Percentiles rank a stretch among this genome's conserved stretches.
These are phyloP conservation scores for Pollenia griseotomentosa DNA, from an alignment of 2,888 invertebrate genomes.

Conservation along the genomic window DNA sequence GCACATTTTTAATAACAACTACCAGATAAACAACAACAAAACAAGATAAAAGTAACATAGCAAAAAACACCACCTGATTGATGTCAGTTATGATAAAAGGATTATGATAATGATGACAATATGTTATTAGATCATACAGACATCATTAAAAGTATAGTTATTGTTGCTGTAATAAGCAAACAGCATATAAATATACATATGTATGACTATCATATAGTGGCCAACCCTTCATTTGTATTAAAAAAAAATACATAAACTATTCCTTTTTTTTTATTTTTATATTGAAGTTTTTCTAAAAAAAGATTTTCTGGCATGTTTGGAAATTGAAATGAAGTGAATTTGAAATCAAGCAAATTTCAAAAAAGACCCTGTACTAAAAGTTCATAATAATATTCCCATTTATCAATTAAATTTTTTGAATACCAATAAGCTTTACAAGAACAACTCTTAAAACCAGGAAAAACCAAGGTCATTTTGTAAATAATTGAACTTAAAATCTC, in stretches of 20 bases:
- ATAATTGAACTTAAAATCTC: no score
- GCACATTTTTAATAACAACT: neutral
- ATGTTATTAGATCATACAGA: neutral
- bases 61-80: conserved; percentile 38
- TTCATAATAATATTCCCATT: no score
- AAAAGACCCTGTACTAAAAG: no score
- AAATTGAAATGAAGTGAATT: no score
- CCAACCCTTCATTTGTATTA: conserved; percentile 45
- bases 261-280: conserved; percentile 27
- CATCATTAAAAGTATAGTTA: neutral
- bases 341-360: no score
- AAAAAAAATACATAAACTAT: conserved; percentile 17
- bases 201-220: conserved; percentile 65
- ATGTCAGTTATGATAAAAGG: conserved; percentile 1
- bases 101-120: neutral
- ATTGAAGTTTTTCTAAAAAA: conserved; percentile 38
- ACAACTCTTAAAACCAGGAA: no score
- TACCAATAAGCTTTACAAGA: no score
- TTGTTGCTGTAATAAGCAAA: neutral
- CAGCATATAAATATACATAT: neutral
- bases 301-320: no score
- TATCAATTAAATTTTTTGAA: no score
- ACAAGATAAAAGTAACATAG: neutral
- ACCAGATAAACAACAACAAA: conserved; percentile 10
- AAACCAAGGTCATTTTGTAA: no score